Evolutionary conservation across 2,888 invertebrate genomes (phyloP), one percentile per base, ranked within the genome.

Genomic region (Eupeodes luniger): DNA sequence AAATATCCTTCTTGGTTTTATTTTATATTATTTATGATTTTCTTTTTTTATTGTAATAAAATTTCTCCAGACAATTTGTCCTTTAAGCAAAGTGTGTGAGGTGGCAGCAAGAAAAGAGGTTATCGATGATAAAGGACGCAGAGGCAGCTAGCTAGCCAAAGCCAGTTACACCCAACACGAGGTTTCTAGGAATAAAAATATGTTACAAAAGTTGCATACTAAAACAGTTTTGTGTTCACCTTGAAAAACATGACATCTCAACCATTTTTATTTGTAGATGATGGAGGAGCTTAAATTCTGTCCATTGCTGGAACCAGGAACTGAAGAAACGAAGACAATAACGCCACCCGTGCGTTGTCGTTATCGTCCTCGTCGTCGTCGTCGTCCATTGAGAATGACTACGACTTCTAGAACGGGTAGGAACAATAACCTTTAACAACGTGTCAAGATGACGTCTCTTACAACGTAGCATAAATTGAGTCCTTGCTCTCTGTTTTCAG

Each of bases 401-500:
- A 36, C 53, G n/a, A 49, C 5, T 11, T 27, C 27, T 27, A 27
- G 16, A 44, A 53, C 53, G 27, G 34, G n/a, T 19, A 78, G n/a
- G 49, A 61, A 51, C 55, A 36, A 11, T 57, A 70, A 66, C 57
- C 49, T 74, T 85, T 81, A 85, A 81, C 80, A 84, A 62, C 84
- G 76, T 80, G 87, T 84, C 76, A 66, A 67, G 70, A 84, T 80
- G 87, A 80, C 87, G 77, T 66, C 53, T 80, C 49, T 80, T 67
- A 87, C 80, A 84, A 67, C 55, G 62, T 51, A 84, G 67, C 84
- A 87, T 84, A 77, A 84, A 84, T 80, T 66, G 84, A 76, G 72
- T 72, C 59, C 67, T 62, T 80, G 70, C 27, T 40, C 11, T 66
- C 70, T 76, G 40, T 40, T 40, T 40, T 40, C 40, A 7, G 40